Conservation (phyloP, 2,797 vertebrate genomes). For the Channa striata region DNA sequence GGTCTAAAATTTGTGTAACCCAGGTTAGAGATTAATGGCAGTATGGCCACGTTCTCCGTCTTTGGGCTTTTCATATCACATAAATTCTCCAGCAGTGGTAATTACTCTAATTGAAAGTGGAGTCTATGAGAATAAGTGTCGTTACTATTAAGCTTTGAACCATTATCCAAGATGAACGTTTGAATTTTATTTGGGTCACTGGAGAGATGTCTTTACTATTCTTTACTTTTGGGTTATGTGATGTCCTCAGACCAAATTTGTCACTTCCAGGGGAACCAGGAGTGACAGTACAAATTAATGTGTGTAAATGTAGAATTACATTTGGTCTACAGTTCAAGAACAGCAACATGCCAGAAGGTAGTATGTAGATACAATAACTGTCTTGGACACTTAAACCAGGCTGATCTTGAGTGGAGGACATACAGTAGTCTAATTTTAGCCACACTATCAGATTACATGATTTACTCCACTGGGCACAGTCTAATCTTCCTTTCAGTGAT, state of each 20-base stretch:
- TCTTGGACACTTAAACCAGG: conserved; percentile 32
- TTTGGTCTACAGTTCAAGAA: neutral
- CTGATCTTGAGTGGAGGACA: conserved; percentile 37
- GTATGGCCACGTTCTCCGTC: neutral
- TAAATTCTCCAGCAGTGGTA: conserved; percentile 28
- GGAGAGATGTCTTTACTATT: conserved; percentile 5
- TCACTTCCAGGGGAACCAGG: neutral
- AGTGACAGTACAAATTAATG: neutral
- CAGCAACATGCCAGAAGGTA: neutral
- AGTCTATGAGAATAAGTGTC: conserved; percentile 16
- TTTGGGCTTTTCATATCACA: conserved; percentile 17
- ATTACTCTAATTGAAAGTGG: conserved; percentile 36
- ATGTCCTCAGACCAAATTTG: conserved; percentile 1
- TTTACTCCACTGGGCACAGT: conserved; percentile 50
- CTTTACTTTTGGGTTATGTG: neutral
- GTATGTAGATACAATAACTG: conserved; percentile 21
- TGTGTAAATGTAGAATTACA: neutral
- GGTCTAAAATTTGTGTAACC: conserved; percentile 16
- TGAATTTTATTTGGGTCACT: conserved; percentile 33
- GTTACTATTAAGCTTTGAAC: conserved; percentile 19
- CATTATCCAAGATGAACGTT: conserved; percentile 6
- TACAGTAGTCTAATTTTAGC: conserved; percentile 43
- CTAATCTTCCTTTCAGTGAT: conserved; percentile 57
- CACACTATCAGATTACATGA: conserved; percentile 60
- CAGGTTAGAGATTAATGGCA: conserved; percentile 15